Conservation (phyloP, 2,888 invertebrate species). For the Eupithecia insigniata region DNA sequence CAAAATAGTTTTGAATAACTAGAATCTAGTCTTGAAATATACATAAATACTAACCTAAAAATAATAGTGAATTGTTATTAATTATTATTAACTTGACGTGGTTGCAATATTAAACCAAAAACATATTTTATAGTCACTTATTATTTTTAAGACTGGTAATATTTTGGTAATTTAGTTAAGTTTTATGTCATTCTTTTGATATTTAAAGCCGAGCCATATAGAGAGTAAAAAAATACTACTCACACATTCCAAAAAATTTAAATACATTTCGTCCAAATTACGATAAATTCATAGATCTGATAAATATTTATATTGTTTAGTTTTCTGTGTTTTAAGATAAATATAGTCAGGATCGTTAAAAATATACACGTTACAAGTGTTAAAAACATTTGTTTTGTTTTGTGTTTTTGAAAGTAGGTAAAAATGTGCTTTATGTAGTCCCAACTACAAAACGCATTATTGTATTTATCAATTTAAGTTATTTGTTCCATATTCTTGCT, state of each 20-base stretch:
- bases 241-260: constrained; percentile 2
- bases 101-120: constrained; percentile 36
- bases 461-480: neutral
- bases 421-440: neutral
- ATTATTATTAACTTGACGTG: constrained; percentile 13
- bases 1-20: constrained; percentile 38
- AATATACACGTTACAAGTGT: too few species aligned
- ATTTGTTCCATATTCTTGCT: constrained; percentile 1
- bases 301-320: neutral
- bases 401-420: neutral
- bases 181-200: neutral
- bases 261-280: constrained; percentile 2
- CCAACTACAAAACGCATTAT: neutral
- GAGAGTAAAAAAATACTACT: neutral
- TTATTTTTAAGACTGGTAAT: constrained; percentile 56
- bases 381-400: neutral
- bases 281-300: neutral
- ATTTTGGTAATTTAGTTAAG: constrained; percentile 32
- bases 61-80: constrained; percentile 2
- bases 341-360: neutral
- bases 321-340: neutral
- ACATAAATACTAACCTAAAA: constrained; percentile 10
- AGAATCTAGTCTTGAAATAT: constrained; percentile 42
- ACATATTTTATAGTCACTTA: constrained; percentile 45
- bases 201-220: constrained; percentile 14